Evolutionary conservation across 1,140 invertebrate genomes (phyloP).

Genomic region (Cyclina sinensis): DNA sequence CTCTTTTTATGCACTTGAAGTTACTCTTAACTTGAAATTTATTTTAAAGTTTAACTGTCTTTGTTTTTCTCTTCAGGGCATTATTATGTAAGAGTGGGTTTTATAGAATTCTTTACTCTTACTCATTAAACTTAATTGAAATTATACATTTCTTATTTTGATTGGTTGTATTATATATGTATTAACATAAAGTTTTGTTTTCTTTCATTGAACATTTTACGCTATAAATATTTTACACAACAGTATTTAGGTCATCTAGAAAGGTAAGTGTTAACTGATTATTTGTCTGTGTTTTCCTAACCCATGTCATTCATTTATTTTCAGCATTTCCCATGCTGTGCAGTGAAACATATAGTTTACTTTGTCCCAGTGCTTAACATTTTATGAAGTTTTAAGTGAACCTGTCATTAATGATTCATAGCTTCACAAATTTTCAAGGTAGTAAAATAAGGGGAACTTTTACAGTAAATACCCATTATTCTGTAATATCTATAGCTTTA

Average conservation of each 20-base stretch:
- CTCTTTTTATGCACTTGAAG: neutral
- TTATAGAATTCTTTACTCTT: too few relatives aligned
- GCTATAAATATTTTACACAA: neutral
- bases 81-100: too few relatives aligned
- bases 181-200: too few relatives aligned
- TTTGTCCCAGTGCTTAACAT: slow-evolving; percentile 17
- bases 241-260: neutral
- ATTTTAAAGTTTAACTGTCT: too few relatives aligned
- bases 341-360: slow-evolving; percentile 39
- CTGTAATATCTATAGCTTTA: neutral
- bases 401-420: neutral
- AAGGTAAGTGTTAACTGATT: slow-evolving; percentile 22
- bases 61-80: too few relatives aligned
- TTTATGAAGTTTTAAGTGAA: neutral
- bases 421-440: too few relatives aligned
- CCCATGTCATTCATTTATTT: neutral
- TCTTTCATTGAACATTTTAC: too few relatives aligned
- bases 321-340: slow-evolving; percentile 36
- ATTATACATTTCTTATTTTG: too few relatives aligned
- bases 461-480: too few relatives aligned
- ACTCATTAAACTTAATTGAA: too few relatives aligned
- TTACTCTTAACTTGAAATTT: neutral
- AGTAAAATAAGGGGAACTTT: too few relatives aligned
- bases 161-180: too few relatives aligned
- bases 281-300: neutral